Evolutionary conservation across 2,797 vertebrate species (phyloP).

Genomic region (Xenopus petersii): DNA sequence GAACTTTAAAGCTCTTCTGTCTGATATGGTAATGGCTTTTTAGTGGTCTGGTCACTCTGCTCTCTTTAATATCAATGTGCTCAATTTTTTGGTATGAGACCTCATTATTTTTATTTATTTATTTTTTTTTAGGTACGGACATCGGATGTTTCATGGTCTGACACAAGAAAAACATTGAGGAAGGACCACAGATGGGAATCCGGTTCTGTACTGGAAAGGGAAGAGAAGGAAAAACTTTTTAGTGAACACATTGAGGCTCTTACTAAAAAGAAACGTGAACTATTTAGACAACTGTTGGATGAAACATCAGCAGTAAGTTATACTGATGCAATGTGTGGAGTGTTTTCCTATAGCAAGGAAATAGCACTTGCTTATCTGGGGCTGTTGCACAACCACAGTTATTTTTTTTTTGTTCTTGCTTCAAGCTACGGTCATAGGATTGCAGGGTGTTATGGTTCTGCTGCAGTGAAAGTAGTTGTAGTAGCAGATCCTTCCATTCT

Average conservation of each 20-base stretch:
- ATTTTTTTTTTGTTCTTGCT: too few relatives aligned
- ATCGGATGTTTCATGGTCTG: conserved; percentile 94
- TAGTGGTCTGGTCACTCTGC: too few relatives aligned
- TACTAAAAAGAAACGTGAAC: conserved; percentile 97
- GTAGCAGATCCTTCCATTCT: too few relatives aligned
- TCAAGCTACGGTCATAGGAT: too few relatives aligned
- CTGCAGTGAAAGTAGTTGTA: too few relatives aligned
- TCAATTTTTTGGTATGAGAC: too few relatives aligned
- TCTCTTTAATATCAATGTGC: too few relatives aligned
- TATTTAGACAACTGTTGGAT: conserved; percentile 93
- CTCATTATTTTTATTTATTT: neutral
- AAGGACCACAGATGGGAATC: conserved; percentile 98
- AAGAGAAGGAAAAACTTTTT: conserved; percentile 97
- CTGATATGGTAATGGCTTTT: conserved; percentile 84
- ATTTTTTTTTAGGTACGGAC: conserved; percentile 79
- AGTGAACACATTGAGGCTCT: conserved; percentile 98
- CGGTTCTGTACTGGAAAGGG: conserved; percentile 88
- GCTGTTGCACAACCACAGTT: too few relatives aligned
- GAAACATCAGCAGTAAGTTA: conserved; percentile 88
- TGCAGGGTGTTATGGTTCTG: too few relatives aligned
- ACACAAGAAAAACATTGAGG: conserved; percentile 89
- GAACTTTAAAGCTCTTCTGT: conserved; percentile 95
- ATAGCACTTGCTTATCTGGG: too few relatives aligned
- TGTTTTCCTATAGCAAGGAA: too few relatives aligned
- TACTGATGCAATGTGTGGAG: too few relatives aligned